Conservation (phyloP, 2,888 invertebrate genomes). For the Exocentrus adspersus region DNA sequence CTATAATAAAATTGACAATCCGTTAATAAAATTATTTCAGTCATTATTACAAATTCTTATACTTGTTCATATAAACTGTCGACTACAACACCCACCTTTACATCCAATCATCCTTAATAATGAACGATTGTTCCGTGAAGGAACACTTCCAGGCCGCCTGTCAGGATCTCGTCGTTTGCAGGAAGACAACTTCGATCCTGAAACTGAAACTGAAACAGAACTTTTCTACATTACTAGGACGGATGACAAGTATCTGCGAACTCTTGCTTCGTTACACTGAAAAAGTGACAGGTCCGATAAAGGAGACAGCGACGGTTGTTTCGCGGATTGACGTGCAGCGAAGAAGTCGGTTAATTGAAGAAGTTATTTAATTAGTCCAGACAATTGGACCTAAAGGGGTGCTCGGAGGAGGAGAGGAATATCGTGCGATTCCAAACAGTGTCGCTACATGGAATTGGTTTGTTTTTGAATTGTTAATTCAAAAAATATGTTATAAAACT, state of each 20-base stretch:
- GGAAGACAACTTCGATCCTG: constrained; percentile 29
- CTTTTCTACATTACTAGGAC: constrained; percentile 59
- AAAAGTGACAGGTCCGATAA: constrained; percentile 26
- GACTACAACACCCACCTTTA: too few species aligned
- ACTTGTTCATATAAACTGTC: too few species aligned
- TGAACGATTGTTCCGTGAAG: too few species aligned
- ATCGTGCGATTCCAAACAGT: too few species aligned
- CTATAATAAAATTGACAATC: too few species aligned
- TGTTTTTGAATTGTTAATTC: too few species aligned
- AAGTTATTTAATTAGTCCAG: constrained; percentile 19
- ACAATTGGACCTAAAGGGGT: constrained; percentile 7
- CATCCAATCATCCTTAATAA: too few species aligned
- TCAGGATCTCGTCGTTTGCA: constrained; percentile 34
- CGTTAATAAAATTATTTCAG: too few species aligned
- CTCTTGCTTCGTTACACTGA: constrained; percentile 40
- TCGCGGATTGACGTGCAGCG: constrained; percentile 18
- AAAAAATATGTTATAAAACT: too few species aligned
- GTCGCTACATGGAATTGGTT: too few species aligned
- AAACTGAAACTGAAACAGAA: constrained; percentile 54
- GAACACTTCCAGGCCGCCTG: too few species aligned
- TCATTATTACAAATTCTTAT: too few species aligned
- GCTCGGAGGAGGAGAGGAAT: neutral
- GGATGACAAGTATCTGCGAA: constrained; percentile 64
- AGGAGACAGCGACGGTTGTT: constrained; percentile 22
- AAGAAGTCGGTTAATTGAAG: constrained; percentile 16